Evolutionary conservation across 2,797 vertebrate genomes (phyloP).

Genomic region (Neosilurus hyrtlii): DNA sequence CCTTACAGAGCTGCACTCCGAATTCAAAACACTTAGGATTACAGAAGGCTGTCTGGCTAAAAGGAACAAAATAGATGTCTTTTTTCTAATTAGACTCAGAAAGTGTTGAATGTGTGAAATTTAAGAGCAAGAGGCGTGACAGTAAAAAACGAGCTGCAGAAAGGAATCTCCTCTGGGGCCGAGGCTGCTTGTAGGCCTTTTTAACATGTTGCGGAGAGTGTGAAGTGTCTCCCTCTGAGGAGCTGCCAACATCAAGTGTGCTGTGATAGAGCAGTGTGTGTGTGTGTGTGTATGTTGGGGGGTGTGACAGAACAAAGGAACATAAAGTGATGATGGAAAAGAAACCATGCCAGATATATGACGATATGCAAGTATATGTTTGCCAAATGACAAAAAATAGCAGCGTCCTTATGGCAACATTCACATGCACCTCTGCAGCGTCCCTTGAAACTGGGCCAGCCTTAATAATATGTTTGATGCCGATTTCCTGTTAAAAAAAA

Average conservation of each 20-base stretch:
- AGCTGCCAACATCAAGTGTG: conserved; percentile 62
- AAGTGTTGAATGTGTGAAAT: neutral
- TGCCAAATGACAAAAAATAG: no score
- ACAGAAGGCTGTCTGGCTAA: neutral
- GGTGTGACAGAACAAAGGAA: neutral
- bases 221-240: conserved; percentile 2
- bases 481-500: no score
- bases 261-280: neutral
- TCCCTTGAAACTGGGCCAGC: no score
- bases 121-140: neutral
- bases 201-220: conserved; percentile 16
- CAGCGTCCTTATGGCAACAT: no score
- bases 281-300: conserved; percentile 1
- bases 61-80: neutral
- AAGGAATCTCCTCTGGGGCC: neutral
- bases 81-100: conserved; percentile 6
- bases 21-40: neutral
- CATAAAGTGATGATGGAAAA: neutral
- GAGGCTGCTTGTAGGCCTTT: neutral
- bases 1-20: neutral
- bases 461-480: no score
- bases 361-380: neutral
- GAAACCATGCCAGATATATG: neutral
- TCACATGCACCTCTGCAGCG: no score
- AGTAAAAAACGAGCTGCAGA: conserved; percentile 7